Percentiles rank a stretch among this genome's conserved stretches.
phyloP scores from a whole-genome alignment of 2,888 invertebrate species.

The Andrena dorsata region DNA sequence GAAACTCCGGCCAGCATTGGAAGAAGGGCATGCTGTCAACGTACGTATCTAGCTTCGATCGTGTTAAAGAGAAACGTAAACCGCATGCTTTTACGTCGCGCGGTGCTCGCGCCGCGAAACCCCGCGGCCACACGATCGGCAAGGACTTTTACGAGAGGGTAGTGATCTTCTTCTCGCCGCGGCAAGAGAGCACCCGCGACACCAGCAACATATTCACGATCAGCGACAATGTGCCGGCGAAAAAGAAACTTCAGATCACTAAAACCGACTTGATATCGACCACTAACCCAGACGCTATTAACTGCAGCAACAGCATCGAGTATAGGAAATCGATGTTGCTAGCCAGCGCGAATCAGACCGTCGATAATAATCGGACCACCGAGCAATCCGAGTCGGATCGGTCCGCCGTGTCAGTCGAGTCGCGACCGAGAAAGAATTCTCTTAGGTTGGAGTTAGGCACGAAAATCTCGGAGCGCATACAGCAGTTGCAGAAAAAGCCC shows the following conservation, averaged over 20 bases:
- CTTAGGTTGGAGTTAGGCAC: slow-evolving; percentile 71
- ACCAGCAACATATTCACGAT: slow-evolving; percentile 76
- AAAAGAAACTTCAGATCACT: slow-evolving; percentile 86
- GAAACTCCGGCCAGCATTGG: slow-evolving; percentile 88
- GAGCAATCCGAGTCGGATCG: slow-evolving; percentile 28
- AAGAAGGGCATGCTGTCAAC: slow-evolving; percentile 83
- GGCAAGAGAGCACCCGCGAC: slow-evolving; percentile 31
- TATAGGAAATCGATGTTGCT: slow-evolving; percentile 78
- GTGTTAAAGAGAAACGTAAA: slow-evolving; percentile 76
- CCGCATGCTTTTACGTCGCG: slow-evolving; percentile 64
- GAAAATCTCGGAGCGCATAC: slow-evolving; percentile 77
- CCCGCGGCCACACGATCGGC: slow-evolving; percentile 52
- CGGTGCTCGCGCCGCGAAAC: slow-evolving; percentile 33
- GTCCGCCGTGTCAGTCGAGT: slow-evolving; percentile 25
- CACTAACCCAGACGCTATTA: slow-evolving; percentile 87
- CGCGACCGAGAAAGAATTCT: slow-evolving; percentile 44
- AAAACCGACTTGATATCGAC: slow-evolving; percentile 88
- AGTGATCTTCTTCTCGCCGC: slow-evolving; percentile 53
- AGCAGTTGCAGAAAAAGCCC: slow-evolving; percentile 75
- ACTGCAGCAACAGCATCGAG: slow-evolving; percentile 83
- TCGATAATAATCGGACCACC: slow-evolving; percentile 5
- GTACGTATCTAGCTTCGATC: slow-evolving; percentile 86
- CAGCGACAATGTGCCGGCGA: slow-evolving; percentile 70
- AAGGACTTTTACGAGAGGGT: slow-evolving; percentile 58
- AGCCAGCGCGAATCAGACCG: slow-evolving; percentile 55